Conservation (phyloP, 1,140 invertebrate species). For the Diachasmimorpha longicaudata region DNA sequence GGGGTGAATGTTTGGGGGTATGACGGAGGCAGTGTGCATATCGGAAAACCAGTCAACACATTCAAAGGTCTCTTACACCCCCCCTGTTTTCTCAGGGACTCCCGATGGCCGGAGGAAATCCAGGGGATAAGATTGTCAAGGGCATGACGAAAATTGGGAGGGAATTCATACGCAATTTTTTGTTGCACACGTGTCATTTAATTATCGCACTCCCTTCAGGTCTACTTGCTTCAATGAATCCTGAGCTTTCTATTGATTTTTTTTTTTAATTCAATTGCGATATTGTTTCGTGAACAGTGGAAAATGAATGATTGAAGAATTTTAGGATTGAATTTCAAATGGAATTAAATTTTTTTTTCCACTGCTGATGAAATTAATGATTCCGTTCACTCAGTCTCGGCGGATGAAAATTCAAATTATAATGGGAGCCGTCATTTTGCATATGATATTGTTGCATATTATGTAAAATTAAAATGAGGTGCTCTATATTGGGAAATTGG, state of each 20-base stretch:
- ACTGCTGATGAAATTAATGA: background rate
- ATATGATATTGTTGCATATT: background rate
- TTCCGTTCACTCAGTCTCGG: background rate
- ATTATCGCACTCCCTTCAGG: background rate
- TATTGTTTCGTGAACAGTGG: background rate
- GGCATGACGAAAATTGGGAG: slow-evolving; percentile 13
- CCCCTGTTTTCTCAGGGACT: background rate
- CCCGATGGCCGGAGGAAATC: slow-evolving; percentile 19
- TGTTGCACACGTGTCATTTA: background rate
- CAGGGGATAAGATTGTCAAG: slow-evolving; percentile 8
- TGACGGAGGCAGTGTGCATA: slow-evolving; percentile 20
- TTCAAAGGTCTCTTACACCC: slow-evolving; percentile 35
- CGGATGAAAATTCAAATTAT: background rate
- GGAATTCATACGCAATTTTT: background rate
- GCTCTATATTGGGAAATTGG: background rate
- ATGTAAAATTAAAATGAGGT: background rate
- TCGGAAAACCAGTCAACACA: slow-evolving; percentile 47
- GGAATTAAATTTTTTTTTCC: background rate
- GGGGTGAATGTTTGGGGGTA: slow-evolving; percentile 15
- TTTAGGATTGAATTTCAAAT: background rate
- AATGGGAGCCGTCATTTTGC: background rate
- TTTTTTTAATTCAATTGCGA: background rate
- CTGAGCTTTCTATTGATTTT: background rate
- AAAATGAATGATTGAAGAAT: slow-evolving; percentile 8
- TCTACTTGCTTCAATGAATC: no score